A percentile compares a stretch with the other conserved stretches of the same genome.
phyloP scores from a whole-genome alignment of 2,797 vertebrate species.

The Acrossocheilus wenchowensis region DNA sequence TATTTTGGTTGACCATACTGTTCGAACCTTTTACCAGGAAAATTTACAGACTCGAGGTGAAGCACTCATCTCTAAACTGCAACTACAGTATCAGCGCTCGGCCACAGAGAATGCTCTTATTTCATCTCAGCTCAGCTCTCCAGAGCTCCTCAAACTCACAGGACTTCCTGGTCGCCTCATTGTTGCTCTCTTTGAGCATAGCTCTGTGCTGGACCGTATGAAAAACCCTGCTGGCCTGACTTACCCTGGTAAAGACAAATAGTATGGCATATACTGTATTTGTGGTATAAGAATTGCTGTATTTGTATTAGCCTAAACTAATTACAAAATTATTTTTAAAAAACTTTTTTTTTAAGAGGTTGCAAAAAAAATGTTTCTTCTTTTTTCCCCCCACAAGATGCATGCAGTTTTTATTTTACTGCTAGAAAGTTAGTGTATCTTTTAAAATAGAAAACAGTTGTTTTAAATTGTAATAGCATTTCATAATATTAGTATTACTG shows the following conservation, averaged over 20 bases:
- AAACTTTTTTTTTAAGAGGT: too few species aligned
- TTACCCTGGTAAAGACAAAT: slow-evolving; percentile 83
- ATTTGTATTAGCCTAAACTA: too few species aligned
- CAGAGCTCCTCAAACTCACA: slow-evolving; percentile 80
- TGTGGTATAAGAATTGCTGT: not conserved
- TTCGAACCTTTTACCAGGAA: slow-evolving; percentile 64
- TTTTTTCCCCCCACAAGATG: too few species aligned
- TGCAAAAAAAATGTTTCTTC: too few species aligned
- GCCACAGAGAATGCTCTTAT: slow-evolving; percentile 89
- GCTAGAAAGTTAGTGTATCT: too few species aligned
- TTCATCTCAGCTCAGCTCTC: slow-evolving; percentile 75
- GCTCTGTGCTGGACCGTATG: slow-evolving; percentile 83
- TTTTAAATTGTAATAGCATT: too few species aligned
- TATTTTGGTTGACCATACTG: not conserved
- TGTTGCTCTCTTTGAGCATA: slow-evolving; percentile 87
- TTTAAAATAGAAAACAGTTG: too few species aligned
- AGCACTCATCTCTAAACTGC: slow-evolving; percentile 84
- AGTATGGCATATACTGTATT: not conserved
- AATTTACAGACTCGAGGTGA: slow-evolving; percentile 74
- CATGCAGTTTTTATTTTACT: too few species aligned
- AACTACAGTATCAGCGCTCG: slow-evolving; percentile 84
- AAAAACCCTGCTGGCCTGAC: slow-evolving; percentile 76
- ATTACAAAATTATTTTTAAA: too few species aligned
- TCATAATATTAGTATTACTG: too few species aligned
- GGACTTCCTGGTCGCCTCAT: slow-evolving; percentile 87